phyloP scores from a whole-genome alignment of 2,113 vertebrate species.

The Hemiscyllium ocellatum region DNA sequence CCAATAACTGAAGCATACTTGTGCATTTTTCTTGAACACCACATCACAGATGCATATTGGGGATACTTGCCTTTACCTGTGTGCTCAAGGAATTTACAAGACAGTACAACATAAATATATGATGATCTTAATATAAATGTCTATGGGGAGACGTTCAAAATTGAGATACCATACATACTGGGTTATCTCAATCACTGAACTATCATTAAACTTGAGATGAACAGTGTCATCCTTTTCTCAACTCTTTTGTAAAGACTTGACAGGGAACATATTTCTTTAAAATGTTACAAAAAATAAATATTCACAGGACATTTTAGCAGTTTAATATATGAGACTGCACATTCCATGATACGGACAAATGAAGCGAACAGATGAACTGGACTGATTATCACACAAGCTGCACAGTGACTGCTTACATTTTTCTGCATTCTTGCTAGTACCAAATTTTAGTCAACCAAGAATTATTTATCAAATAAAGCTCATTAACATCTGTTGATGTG shows the following conservation, averaged over 20 bases:
- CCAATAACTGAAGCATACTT: slow-evolving; percentile 54
- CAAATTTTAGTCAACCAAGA: slow-evolving; percentile 2
- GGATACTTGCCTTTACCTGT: slow-evolving; percentile 42
- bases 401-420: slow-evolving; percentile 11
- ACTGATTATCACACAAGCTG: slow-evolving; percentile 2
- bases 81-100: slow-evolving; percentile 53
- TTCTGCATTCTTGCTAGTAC: neutral
- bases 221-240: slow-evolving; percentile 45
- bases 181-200: slow-evolving; percentile 47
- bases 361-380: neutral
- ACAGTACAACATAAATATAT: slow-evolving; percentile 49
- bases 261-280: slow-evolving; percentile 45
- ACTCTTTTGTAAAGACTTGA: slow-evolving; percentile 53
- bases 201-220: slow-evolving; percentile 43
- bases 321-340: slow-evolving; percentile 47
- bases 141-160: slow-evolving; percentile 54
- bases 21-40: slow-evolving; percentile 60
- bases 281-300: slow-evolving; percentile 62
- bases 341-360: slow-evolving; percentile 42
- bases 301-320: slow-evolving; percentile 53
- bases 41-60: slow-evolving; percentile 53
- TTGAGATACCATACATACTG: slow-evolving; percentile 53
- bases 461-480: slow-evolving; percentile 30
- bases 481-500: neutral
- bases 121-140: slow-evolving; percentile 51